Percentiles rank a stretch among this genome's conserved stretches.
Evolutionary conservation across 2,113 vertebrate genomes (phyloP).

Genomic region (Otocyon megalotis): DNA sequence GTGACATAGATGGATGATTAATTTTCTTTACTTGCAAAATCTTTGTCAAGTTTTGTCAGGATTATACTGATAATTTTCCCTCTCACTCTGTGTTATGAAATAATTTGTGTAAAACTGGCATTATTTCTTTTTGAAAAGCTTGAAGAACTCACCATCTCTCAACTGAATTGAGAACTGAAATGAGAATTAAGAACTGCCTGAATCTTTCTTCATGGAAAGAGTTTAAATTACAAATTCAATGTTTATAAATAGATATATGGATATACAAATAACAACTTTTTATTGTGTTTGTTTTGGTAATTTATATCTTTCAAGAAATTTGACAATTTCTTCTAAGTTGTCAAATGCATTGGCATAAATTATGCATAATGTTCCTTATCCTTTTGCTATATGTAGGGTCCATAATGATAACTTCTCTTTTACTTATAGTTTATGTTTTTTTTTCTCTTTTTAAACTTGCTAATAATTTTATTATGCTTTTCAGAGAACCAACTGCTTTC

Average conservation of each 20-base stretch:
- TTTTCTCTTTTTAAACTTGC: background rate
- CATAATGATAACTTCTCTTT: background rate
- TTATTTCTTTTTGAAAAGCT: constrained; percentile 2
- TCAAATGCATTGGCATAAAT: background rate
- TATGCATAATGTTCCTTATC: background rate
- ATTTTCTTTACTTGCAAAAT: constrained; percentile 32
- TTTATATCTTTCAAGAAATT: constrained; percentile 12
- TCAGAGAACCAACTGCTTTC: background rate
- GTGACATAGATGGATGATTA: background rate
- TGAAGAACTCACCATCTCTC: constrained; percentile 32
- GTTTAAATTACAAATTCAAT: background rate
- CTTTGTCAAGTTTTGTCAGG: background rate
- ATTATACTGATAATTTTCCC: background rate
- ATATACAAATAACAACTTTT: background rate
- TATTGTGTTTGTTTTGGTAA: background rate
- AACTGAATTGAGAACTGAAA: constrained; percentile 13
- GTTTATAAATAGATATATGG: background rate
- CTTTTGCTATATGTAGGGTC: background rate
- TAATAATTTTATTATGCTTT: background rate
- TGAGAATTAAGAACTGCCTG: background rate
- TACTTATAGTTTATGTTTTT: background rate
- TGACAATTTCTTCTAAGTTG: background rate
- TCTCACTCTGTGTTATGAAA: background rate
- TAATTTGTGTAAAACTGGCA: background rate
- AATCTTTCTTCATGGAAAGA: background rate